Base-by-base conservation (phyloP, 2,113 vertebrate species). In the Dicrurus megarhynchus region DNA sequence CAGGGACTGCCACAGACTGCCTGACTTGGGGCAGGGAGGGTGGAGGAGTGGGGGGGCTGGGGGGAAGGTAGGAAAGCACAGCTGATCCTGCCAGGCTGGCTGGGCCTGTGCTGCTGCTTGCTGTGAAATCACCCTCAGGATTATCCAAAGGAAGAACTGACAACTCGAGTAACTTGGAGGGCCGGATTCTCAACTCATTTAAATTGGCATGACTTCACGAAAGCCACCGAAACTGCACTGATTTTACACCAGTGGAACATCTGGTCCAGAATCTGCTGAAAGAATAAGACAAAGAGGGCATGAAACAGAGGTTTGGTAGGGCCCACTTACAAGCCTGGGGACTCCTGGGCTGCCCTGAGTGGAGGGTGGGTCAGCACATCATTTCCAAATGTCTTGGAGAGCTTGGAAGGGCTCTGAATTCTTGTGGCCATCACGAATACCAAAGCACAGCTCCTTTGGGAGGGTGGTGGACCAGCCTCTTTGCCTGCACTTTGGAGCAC, bases 171-270 rank as follows among this genome's bases (percentile, higher is more conserved):
- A 94, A 96, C 90, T 95, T 77, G 90, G 96, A 95, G 90, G 93
- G 96, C 95, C 2, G 80, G 96, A 95, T 97, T 88, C 92, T 95
- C 93, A 63, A 90, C 79, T 93, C 68, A 26, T 92, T 74, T 88
- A 86, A 96, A 86, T 96, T 96, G 96, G 96, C 93, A 93, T 93
- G 90, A 95, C 92, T 96, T 96, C 93, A 92, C 76, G 81, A 94
- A 78, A 96, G 95, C 88, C 85, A 86, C 80, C 1, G 82, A 92
- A 95, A 95, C 92, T 71, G 71, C 44, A 2, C 83, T 87, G 88
- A 83, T 89, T 91, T 96, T 95, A 88, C 26, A 81, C 56, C 79
- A 52, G 76, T 68, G 69, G 76, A 96, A 60, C 75, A 90, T 73
- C 64, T 88, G 85, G 55, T 42, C 52, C 59, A 11, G 73, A 80